Evolutionary conservation across 2,797 vertebrate genomes (phyloP).

Genomic region (Scleropages formosus): DNA sequence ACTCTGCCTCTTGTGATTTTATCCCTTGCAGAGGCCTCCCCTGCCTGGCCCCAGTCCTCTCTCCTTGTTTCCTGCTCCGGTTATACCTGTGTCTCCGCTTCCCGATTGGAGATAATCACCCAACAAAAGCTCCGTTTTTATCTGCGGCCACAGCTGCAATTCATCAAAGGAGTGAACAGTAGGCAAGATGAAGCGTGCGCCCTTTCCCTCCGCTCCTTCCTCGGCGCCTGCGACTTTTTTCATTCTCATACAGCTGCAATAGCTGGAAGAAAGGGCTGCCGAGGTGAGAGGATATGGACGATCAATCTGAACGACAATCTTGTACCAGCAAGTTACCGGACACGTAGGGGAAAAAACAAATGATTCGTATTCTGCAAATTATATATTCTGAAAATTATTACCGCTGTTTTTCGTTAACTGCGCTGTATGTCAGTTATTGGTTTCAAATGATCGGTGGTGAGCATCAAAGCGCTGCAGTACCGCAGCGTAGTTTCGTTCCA

Average conservation of each 20-base stretch:
- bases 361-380: neutral
- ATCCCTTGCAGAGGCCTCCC: neutral
- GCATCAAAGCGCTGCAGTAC: neutral
- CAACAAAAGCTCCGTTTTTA: constrained; percentile 54
- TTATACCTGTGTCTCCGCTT: constrained; percentile 57
- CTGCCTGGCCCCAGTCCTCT: constrained; percentile 18
- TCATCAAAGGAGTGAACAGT: constrained; percentile 57
- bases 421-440: neutral
- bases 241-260: constrained; percentile 53
- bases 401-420: neutral
- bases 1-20: constrained; percentile 17
- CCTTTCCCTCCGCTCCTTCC: constrained; percentile 34
- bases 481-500: neutral
- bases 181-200: constrained; percentile 51
- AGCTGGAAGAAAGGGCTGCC: constrained; percentile 36
- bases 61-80: constrained; percentile 42
- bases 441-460: neutral
- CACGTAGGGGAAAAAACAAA: neutral
- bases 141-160: constrained; percentile 72
- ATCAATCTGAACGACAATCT: neutral
- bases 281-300: neutral
- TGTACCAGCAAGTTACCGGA: neutral
- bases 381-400: neutral
- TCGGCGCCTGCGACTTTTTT: constrained; percentile 19
- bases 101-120: constrained; percentile 66